Base-by-base conservation (phyloP, 2,113 vertebrate species). In the Myiagra hebetior region DNA sequence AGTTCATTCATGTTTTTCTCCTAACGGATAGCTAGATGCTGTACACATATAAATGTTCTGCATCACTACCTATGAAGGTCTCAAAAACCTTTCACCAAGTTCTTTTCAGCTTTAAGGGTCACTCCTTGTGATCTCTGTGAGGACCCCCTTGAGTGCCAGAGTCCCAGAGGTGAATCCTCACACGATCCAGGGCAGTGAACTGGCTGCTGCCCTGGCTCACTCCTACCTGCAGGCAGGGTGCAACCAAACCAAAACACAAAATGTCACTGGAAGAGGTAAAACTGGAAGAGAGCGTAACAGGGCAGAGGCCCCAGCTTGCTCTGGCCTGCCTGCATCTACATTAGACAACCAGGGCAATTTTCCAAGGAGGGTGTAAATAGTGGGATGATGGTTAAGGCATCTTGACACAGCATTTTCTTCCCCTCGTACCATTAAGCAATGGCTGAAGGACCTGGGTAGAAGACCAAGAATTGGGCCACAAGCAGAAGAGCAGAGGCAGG, bases 161-260 rank as follows among this genome's bases (percentile, higher is more conserved):
- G 35, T 27, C n/a, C n/a, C 0, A 0, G 4, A 7, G 31, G 11
- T 3, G 1, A 87, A 65, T 12, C 28, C 22, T 46, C 3, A 2
- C 39, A 24, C 50, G 37, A 86, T 10, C 24, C 26, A 31, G 42
- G 24, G 20, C 19, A 4, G 30, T 15, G 67, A 84, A n/a, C 22
- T 91, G 80, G 37, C 63, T 27, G 44, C 70, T 63, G 27, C 12
- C 60, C 37, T 6, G 4, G 39, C 73, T 75, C 3, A 0, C 46
- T 85, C 30, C 59, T 0, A 0, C 35, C 33, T 7, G 2, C 59
- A 63, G 75, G 59, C 41, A 59, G 39, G n/a, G 24, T 26, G 31
- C 70, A 67, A 44, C 52, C 20, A 18, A 9, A 33, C 30, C 62
- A 19, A 64, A 96, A 24, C 41, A 60, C 22, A 27, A 27, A 19